These are phyloP conservation scores for Ploceus nigricollis DNA, from an alignment of 2,113 vertebrate genomes.

Conservation along the genomic window DNA sequence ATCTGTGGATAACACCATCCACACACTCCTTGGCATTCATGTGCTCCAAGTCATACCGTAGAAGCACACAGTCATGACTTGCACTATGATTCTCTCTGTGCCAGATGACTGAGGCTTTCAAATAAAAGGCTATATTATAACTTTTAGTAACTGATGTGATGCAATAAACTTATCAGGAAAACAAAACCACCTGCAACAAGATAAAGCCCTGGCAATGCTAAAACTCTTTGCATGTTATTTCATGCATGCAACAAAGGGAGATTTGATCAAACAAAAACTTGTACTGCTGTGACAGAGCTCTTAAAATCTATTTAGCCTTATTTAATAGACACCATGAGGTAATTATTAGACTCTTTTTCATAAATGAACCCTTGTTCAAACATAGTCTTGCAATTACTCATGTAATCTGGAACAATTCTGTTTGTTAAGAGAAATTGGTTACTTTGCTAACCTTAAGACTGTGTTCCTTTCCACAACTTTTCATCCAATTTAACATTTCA, in stretches of 20 bases:
- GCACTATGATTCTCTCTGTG: neutral
- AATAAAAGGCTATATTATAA: neutral
- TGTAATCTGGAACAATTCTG: neutral
- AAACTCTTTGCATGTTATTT: neutral
- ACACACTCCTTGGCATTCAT: neutral
- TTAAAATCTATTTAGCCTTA: neutral
- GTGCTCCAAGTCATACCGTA: neutral
- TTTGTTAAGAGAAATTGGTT: neutral
- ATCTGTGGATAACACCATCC: neutral
- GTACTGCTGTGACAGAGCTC: neutral
- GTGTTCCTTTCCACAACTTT: conserved; percentile 14
- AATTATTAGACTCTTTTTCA: neutral
- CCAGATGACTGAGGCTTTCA: neutral
- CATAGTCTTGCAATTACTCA: neutral
- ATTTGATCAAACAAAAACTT: neutral
- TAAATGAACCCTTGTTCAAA: neutral
- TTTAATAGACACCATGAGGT: neutral
- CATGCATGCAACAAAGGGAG: neutral
- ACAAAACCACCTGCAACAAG: neutral
- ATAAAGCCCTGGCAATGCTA: neutral
- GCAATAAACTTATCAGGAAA: neutral
- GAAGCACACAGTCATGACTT: neutral
- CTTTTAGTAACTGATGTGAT: neutral
- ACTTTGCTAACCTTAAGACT: conserved; percentile 66
- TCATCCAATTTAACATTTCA: conserved; percentile 74